phyloP scores from a whole-genome alignment of 2,888 invertebrate genomes.

The Microplitis manilae region DNA sequence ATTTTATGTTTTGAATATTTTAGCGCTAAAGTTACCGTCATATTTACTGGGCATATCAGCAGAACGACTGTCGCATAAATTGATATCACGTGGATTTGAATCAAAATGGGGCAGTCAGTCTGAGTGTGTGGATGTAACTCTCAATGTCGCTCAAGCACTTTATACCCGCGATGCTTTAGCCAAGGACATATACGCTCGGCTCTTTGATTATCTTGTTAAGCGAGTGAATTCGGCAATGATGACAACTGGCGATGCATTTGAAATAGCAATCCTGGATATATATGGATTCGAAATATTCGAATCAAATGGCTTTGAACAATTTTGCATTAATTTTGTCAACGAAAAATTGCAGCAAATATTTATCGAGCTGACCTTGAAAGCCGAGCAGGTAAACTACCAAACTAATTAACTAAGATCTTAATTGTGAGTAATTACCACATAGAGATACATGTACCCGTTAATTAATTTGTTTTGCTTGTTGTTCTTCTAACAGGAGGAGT shows the following conservation, averaged over 20 bases:
- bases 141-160: constrained; percentile 78
- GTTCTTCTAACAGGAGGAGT: constrained; percentile 75
- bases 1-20: constrained; percentile 41
- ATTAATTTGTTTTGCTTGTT: constrained; percentile 6
- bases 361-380: constrained; percentile 80
- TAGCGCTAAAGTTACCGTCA: constrained; percentile 78
- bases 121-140: constrained; percentile 77
- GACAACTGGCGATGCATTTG: constrained; percentile 71
- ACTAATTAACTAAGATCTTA: constrained; percentile 6
- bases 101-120: constrained; percentile 79
- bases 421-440: not conserved
- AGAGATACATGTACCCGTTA: not conserved
- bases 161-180: constrained; percentile 78
- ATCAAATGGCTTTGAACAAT: constrained; percentile 81
- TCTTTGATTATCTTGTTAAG: constrained; percentile 79
- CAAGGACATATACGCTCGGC: constrained; percentile 77
- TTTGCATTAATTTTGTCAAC: constrained; percentile 82
- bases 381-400: constrained; percentile 75
- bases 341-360: constrained; percentile 83
- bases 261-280: constrained; percentile 80
- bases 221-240: constrained; percentile 78
- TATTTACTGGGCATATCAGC: constrained; percentile 76
- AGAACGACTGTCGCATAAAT: constrained; percentile 74
- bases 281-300: constrained; percentile 83
- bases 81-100: constrained; percentile 78